A percentile compares a stretch with the other conserved stretches of the same genome.
These are phyloP conservation scores for Octopus sinensis DNA, from an alignment of 1,140 invertebrate species.

Conservation along the genomic window DNA sequence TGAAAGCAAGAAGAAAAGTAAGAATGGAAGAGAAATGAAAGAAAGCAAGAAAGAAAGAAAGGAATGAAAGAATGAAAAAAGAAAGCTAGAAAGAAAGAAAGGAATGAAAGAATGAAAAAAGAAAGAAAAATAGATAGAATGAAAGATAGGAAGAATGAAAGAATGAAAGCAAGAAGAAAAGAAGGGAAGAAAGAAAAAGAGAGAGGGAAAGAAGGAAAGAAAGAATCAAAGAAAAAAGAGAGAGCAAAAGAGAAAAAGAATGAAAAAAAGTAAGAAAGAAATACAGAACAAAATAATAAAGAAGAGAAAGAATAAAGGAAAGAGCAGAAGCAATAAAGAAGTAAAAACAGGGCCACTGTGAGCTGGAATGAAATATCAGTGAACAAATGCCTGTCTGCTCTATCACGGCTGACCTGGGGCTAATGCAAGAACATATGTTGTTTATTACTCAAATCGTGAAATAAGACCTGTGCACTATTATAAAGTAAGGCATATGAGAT, in stretches of 20 bases:
- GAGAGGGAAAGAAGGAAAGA: background rate
- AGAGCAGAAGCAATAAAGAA: too few relatives aligned
- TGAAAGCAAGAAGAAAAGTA: background rate
- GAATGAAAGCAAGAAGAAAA: background rate
- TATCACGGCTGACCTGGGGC: too few relatives aligned
- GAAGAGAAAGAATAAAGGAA: background rate
- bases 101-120: background rate
- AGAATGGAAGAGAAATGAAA: background rate
- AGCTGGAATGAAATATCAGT: too few relatives aligned
- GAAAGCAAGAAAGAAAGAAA: background rate
- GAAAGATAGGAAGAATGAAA: background rate
- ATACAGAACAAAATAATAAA: background rate
- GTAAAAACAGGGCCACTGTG: too few relatives aligned
- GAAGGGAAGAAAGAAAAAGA: background rate
- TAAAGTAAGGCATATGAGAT: too few relatives aligned
- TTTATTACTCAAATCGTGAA: too few relatives aligned
- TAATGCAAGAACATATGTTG: too few relatives aligned
- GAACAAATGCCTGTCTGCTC: too few relatives aligned
- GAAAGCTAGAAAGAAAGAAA: background rate
- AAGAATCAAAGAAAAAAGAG: background rate
- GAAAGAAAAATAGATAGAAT: background rate
- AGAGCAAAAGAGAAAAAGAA: background rate
- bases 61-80: background rate
- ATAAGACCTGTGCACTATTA: too few relatives aligned
- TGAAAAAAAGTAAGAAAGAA: background rate